Percentiles rank a stretch among this genome's conserved stretches.
phyloP scores from a whole-genome alignment of 2,888 invertebrate species.

The Geotrupes spiniger region DNA sequence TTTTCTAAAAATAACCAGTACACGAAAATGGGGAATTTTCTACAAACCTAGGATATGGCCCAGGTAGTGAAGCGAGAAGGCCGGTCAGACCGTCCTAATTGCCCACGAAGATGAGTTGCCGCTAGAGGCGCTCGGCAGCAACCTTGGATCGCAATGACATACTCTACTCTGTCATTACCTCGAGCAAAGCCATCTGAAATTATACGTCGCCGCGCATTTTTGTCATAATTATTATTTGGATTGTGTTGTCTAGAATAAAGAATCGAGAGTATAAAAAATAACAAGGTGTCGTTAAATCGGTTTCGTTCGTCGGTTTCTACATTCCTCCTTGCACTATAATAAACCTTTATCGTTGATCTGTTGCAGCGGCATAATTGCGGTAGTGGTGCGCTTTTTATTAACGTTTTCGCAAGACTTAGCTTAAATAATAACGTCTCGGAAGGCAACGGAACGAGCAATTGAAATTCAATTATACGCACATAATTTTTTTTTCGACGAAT shows the following conservation, averaged over 20 bases:
- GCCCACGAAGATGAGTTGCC: conserved; percentile 31
- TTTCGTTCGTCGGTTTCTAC: conserved; percentile 28
- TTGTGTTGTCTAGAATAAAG: conserved; percentile 40
- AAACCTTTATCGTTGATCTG: conserved; percentile 28
- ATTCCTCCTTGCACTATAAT: conserved; percentile 31
- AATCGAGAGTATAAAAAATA: conserved; percentile 39
- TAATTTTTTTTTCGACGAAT: conserved; percentile 4
- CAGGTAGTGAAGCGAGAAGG: conserved; percentile 5
- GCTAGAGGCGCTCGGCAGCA: conserved; percentile 42
- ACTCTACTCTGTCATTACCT: conserved; percentile 44
- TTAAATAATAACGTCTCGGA: conserved; percentile 13
- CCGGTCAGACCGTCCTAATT: conserved; percentile 26
- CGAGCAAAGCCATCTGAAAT: conserved; percentile 42
- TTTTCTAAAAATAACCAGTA: too few species aligned
- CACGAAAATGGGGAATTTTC: too few species aligned
- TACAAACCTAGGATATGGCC: neutral
- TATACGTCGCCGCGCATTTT: conserved; percentile 44
- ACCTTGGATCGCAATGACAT: conserved; percentile 45
- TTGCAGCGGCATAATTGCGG: conserved; percentile 22
- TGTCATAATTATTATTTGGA: conserved; percentile 48
- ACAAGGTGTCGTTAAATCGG: conserved; percentile 39
- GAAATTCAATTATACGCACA: conserved; percentile 14
- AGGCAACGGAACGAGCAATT: conserved; percentile 10
- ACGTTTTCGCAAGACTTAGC: conserved; percentile 20
- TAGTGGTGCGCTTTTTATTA: conserved; percentile 22